Percentiles rank a stretch among this genome's conserved stretches.
phyloP scores from a whole-genome alignment of 2,113 vertebrate genomes.

The Ciconia stormi region DNA sequence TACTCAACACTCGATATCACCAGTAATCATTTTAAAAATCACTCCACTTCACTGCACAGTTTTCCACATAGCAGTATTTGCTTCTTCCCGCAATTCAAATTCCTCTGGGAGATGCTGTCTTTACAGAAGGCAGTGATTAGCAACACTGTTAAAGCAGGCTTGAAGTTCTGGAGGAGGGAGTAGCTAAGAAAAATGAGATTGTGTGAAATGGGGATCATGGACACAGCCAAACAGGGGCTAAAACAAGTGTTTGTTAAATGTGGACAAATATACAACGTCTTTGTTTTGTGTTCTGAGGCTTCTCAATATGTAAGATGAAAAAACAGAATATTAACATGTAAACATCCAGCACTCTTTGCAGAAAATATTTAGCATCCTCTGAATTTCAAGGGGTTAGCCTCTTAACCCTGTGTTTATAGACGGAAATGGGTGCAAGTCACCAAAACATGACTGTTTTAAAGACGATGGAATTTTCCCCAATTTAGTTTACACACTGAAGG shows the following conservation, averaged over 20 bases:
- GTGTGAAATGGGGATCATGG: background rate
- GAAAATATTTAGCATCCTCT: background rate
- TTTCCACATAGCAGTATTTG: background rate
- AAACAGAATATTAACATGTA: background rate
- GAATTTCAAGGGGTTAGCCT: background rate
- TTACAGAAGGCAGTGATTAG: background rate
- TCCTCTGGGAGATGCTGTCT: background rate
- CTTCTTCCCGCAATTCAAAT: background rate
- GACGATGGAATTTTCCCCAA: background rate
- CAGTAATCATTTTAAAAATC: constrained; percentile 36
- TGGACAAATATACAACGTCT: background rate
- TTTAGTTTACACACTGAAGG: background rate
- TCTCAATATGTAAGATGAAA: background rate
- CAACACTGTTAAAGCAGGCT: background rate
- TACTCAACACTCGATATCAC: background rate
- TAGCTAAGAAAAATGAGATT: background rate
- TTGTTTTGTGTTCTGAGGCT: background rate
- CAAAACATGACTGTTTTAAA: background rate
- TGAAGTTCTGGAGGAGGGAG: background rate
- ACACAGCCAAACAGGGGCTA: background rate
- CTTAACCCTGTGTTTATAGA: background rate
- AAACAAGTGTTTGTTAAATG: background rate
- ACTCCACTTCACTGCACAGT: background rate
- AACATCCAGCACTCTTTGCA: background rate
- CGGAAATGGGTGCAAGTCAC: background rate